Base-by-base conservation (phyloP, 1,140 invertebrate genomes). In the Drosophila bocki region DNA sequence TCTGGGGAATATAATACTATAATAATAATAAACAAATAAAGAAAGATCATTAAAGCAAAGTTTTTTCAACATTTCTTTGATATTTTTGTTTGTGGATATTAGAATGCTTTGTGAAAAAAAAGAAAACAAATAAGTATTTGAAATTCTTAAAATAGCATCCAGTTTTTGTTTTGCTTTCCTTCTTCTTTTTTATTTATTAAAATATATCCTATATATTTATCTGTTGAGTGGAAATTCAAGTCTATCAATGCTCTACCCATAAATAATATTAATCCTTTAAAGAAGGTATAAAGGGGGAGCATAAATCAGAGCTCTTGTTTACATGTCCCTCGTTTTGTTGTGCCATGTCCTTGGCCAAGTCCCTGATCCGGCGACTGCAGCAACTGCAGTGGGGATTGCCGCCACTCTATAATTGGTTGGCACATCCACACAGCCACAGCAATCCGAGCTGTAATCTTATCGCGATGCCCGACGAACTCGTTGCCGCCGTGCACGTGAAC, bases 401-500 rank as follows among this genome's bases (percentile, higher is more conserved):
- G 19, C 19, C n/a, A 19, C 19, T 9, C 4, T 12, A 22, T 68
- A 70, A 70, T 70, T 68, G 48, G 62, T 33, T 68, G 67, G 37
- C 39, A 53, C 62, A 61, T 17, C 19, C 32, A 26, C 37, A 35
- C 39, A 17, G 32, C 26, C 13, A 45, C 15, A 15, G 32, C 54
- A 37, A 37, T 67, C 19, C 29, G 51, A 19, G 32, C 45, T 45
- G 51, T 76, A 76, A 76, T 75, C 74, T 76, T 76, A 76, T 76
- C 74, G 51, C 60, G 39, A 72, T 72, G 53, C 62, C 62, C 33
- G 26, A 17, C 51, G 53, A 72, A 13, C 42, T 64, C 7, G 48
- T 37, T 37, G 51, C 19, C 58, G 74, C 29, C 50, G 74, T 76
- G 53, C 74, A 76, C 74, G 74, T 75, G 74, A 75, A 75, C 42